Conservation (phyloP, 1,140 invertebrate genomes). For the Eriocheir sinensis region DNA sequence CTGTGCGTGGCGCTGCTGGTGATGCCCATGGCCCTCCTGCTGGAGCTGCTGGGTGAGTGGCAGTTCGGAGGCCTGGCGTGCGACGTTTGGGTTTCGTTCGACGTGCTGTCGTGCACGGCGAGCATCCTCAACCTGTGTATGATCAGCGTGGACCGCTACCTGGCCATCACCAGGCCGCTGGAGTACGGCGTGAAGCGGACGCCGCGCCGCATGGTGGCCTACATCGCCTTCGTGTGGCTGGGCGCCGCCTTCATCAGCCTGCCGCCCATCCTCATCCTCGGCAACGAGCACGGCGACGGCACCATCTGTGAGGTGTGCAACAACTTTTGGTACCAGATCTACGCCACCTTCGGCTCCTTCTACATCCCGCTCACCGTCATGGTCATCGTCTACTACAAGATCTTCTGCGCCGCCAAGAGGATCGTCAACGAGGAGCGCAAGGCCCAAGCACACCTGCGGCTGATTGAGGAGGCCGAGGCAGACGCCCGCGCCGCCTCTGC, state of each 20-base stretch:
- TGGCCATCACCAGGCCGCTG: slow-evolving; percentile 86
- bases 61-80: slow-evolving; percentile 90
- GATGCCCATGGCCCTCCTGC: slow-evolving; percentile 96
- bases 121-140: slow-evolving; percentile 87
- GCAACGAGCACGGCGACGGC: slow-evolving; percentile 90
- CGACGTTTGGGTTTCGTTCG: slow-evolving; percentile 93
- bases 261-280: slow-evolving; percentile 92
- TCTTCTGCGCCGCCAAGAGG: slow-evolving; percentile 93
- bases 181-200: slow-evolving; percentile 95
- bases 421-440: slow-evolving; percentile 86
- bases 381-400: slow-evolving; percentile 97
- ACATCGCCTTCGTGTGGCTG: slow-evolving; percentile 95
- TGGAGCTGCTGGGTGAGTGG: slow-evolving; percentile 89
- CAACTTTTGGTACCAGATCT: slow-evolving; percentile 95
- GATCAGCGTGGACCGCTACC: slow-evolving; percentile 84
- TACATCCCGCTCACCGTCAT: slow-evolving; percentile 97
- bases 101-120: slow-evolving; percentile 94
- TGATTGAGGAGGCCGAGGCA: slow-evolving; percentile 65
- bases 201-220: slow-evolving; percentile 92
- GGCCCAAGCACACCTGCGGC: slow-evolving; percentile 76
- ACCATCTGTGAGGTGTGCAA: slow-evolving; percentile 91
- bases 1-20: slow-evolving; percentile 97
- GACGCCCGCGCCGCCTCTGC: slow-evolving; percentile 55
- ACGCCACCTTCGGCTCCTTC: slow-evolving; percentile 97
- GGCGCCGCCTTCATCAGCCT: slow-evolving; percentile 94